Percentiles rank a stretch among this genome's conserved stretches.
These are phyloP conservation scores for Dasypogon diadema DNA, from an alignment of 2,888 invertebrate genomes.

Conservation along the genomic window DNA sequence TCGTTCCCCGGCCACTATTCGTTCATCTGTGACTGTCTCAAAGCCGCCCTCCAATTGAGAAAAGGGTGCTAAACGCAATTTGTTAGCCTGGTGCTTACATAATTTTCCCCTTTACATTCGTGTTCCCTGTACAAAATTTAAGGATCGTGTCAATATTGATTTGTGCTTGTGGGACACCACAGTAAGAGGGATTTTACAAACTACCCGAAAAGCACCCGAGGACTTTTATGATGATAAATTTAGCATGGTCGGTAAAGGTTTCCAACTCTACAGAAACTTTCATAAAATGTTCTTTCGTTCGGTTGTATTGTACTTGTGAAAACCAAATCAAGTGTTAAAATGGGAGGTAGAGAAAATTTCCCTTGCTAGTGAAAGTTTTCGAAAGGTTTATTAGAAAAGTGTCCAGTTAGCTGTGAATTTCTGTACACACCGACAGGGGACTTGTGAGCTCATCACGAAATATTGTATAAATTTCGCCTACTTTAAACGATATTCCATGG, in stretches of 20 bases:
- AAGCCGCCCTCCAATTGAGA: constrained; percentile 39
- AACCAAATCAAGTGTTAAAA: not conserved
- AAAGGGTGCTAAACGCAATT: constrained; percentile 49
- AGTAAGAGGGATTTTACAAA: constrained; percentile 47
- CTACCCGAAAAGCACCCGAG: constrained; percentile 19
- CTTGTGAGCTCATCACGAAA: too few species aligned
- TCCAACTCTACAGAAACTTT: not conserved
- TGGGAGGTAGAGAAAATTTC: not conserved
- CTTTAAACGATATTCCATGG: too few species aligned
- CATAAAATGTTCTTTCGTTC: not conserved
- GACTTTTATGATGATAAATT: constrained; percentile 51
- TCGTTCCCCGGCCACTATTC: constrained; percentile 13
- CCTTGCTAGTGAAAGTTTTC: too few species aligned
- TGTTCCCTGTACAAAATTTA: constrained; percentile 11
- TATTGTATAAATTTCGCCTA: too few species aligned
- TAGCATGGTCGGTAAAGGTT: constrained; percentile 16
- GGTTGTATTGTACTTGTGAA: not conserved
- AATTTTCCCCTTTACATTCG: constrained; percentile 10
- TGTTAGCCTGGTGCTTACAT: constrained; percentile 42
- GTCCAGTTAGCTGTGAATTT: too few species aligned
- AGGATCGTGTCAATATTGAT: constrained; percentile 51
- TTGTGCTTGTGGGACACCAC: constrained; percentile 50
- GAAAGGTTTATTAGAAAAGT: too few species aligned
- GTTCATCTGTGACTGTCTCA: constrained; percentile 27
- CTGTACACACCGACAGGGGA: too few species aligned